Conservation (phyloP, 2,888 invertebrate species). For the Acleris cristana region DNA sequence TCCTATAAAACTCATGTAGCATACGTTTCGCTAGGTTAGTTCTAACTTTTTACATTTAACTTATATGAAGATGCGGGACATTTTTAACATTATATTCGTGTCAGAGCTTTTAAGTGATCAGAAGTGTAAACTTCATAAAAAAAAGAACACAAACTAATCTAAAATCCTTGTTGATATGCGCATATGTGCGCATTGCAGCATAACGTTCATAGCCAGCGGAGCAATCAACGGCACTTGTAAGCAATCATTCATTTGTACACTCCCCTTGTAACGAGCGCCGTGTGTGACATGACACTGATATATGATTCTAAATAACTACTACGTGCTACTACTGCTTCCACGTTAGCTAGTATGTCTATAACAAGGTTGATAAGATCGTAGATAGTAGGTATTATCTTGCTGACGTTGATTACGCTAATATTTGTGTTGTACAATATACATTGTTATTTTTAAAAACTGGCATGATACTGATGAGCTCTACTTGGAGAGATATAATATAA, state of each 20-base stretch:
- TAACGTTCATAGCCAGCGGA: constrained; percentile 40
- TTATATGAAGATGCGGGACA: too few relatives aligned
- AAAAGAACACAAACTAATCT: background rate
- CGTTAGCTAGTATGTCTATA: constrained; percentile 30
- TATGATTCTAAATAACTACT: constrained; percentile 45
- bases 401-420: constrained; percentile 20
- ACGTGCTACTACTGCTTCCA: constrained; percentile 33
- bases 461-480: too few relatives aligned
- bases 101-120: background rate
- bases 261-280: constrained; percentile 50
- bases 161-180: constrained; percentile 5
- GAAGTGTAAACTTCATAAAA: background rate
- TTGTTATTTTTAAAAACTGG: too few relatives aligned
- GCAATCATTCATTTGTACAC: constrained; percentile 77
- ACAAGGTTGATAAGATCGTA: constrained; percentile 33
- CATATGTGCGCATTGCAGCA: constrained; percentile 16
- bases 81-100: too few relatives aligned
- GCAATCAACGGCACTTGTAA: constrained; percentile 74
- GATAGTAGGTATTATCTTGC: constrained; percentile 21
- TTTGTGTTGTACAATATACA: too few relatives aligned
- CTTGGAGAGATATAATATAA: too few relatives aligned
- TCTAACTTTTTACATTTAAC: too few relatives aligned
- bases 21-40: too few relatives aligned
- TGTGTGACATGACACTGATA: constrained; percentile 47
- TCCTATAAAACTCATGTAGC: too few relatives aligned